phyloP scores from a whole-genome alignment of 2,113 vertebrate genomes.

The Sylvia atricapilla region DNA sequence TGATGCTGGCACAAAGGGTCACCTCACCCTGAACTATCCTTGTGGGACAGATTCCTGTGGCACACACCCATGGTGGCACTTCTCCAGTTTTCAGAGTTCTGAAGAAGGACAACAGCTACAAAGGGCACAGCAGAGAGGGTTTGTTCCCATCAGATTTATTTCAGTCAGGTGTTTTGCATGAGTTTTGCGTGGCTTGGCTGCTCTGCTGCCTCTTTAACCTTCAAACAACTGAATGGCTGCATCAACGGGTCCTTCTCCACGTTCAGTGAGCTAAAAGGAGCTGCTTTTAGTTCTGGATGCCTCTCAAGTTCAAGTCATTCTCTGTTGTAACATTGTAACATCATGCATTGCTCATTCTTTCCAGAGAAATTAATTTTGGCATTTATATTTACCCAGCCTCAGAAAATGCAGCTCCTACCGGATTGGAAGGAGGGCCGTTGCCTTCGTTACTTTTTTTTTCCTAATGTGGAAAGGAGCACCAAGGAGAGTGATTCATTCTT shows the following conservation, averaged over 20 bases:
- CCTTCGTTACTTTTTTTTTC: background rate
- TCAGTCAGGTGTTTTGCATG: accelerated
- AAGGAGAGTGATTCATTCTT: background rate
- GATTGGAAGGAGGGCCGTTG: background rate
- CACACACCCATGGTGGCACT: background rate
- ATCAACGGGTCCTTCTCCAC: background rate
- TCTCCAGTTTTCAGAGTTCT: background rate
- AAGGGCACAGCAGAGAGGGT: background rate
- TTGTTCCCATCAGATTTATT: background rate
- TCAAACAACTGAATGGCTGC: background rate
- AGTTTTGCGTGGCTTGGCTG: background rate
- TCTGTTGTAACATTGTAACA: background rate
- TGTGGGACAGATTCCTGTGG: accelerated
- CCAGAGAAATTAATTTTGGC: background rate
- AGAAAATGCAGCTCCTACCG: background rate
- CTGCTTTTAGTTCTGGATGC: background rate
- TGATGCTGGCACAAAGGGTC: accelerated
- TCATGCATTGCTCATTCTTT: background rate
- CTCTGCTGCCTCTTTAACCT: background rate
- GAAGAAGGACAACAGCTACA: background rate
- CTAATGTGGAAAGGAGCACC: background rate
- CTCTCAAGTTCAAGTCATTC: background rate
- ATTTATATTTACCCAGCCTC: background rate
- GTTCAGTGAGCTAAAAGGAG: background rate
- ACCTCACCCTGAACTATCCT: accelerated